A percentile compares a stretch with the other conserved stretches of the same genome.
Evolutionary conservation across 2,888 invertebrate species (phyloP).

Genomic region (Andrena praecox): DNA sequence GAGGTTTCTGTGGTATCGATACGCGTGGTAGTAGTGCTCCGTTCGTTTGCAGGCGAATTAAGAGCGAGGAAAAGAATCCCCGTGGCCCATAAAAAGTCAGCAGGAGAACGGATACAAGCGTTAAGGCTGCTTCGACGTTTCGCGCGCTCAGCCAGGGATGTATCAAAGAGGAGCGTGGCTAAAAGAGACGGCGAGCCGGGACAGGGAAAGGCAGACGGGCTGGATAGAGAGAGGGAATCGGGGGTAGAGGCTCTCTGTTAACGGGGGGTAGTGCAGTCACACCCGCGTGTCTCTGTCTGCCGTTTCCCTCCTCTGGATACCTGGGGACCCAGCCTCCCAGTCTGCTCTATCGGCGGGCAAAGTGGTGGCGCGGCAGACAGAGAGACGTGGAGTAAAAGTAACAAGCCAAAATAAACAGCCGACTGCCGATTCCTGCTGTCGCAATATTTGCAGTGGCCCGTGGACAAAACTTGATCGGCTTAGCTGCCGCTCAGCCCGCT

Average conservation of each 20-base stretch:
- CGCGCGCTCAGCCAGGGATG: background rate
- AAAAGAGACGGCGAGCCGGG: background rate
- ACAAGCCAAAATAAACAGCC: conserved; percentile 77
- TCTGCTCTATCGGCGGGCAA: conserved; percentile 36
- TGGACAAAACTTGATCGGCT: conserved; percentile 70
- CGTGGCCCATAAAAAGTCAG: too few relatives aligned
- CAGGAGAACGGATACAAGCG: background rate
- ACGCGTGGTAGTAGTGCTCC: too few relatives aligned
- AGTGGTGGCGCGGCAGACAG: conserved; percentile 39
- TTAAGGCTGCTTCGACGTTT: conserved; percentile 17
- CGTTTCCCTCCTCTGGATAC: conserved; percentile 34
- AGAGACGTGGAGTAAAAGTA: conserved; percentile 63
- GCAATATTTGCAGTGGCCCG: conserved; percentile 73
- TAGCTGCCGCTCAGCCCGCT: background rate
- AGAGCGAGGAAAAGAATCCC: background rate
- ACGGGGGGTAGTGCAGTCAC: conserved; percentile 13
- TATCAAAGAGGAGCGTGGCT: conserved; percentile 13
- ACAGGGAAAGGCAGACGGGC: background rate
- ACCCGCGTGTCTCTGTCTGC: conserved; percentile 23
- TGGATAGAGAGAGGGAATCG: background rate
- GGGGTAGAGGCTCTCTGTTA: background rate
- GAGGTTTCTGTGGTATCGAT: background rate
- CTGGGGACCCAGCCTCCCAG: conserved; percentile 23
- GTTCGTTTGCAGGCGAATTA: too few relatives aligned
- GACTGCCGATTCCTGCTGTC: conserved; percentile 75